Base-by-base conservation (phyloP, 2,888 invertebrate species). In the Axea sp. region DNA sequence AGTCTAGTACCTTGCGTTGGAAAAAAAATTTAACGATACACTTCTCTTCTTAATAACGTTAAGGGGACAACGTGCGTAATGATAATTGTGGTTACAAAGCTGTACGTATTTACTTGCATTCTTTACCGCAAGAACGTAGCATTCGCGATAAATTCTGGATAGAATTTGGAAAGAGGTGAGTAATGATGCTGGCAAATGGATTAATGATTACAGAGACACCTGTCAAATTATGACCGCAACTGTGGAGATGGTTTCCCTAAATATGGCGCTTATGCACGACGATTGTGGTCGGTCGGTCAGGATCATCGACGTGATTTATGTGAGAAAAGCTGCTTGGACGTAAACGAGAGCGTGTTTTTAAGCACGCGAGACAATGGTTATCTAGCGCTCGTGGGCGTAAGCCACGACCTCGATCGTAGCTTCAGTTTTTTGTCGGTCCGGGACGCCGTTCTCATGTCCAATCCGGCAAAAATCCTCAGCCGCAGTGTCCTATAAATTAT, bases 401-500 rank as follows among this genome's bases (percentile, higher is more conserved):
- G 75, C 78, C 81, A 78, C 82, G 81, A 81, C 78, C 81, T 80
- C 80, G 80, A 83, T 82, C 78, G 78, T 73, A 82, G 81, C 75
- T 77, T 81, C 78, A 80, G 79, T 82, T 83, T 82, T 81, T 83
- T 80, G 80, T 79, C 76, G 71, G 78, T 74, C 80, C 76, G 76
- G 64, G 24, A 9, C 81, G 37, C 28, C 79, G 82, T 83, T 83
- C 83, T 80, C 83, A 82, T 80, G 81, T 82, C 82, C 78, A 80
- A 79, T 78, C 76, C 79, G 75, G 76, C 79, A 83, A 82, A 82
- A 83, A 82, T 83, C 69, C 79, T 74, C 75, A 37, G 24, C 79
- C 79, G 80, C 81, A 78, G 81, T 79, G 76, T 81, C 80, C 79
- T 80, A 82, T 83, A 83, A 83, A 83, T 83, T 83, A 82, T 81